Conservation (phyloP, 2,797 vertebrate species). For the Helicolenus hilgendorfi region DNA sequence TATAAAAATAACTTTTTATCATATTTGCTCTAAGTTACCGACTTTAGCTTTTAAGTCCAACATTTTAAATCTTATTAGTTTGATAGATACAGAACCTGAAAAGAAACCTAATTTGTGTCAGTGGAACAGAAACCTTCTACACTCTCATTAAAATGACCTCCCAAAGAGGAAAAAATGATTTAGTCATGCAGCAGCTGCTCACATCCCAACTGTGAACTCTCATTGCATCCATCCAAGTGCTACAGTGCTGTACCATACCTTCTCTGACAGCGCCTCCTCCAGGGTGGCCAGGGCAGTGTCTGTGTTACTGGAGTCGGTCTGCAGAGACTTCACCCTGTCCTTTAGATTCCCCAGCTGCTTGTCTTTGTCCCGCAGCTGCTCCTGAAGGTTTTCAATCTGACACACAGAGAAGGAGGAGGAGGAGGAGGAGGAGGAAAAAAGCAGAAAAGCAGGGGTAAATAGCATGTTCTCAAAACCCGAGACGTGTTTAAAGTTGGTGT, state of each 20-base stretch:
- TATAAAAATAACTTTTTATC: too few relatives aligned
- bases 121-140: not conserved
- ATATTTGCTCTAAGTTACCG: too few relatives aligned
- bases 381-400: slow-evolving; percentile 95
- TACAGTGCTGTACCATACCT: slow-evolving; percentile 85
- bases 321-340: slow-evolving; percentile 97
- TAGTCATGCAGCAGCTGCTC: not conserved
- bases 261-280: slow-evolving; percentile 98
- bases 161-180: not conserved
- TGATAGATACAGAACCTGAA: not conserved
- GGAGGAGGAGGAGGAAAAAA: not conserved
- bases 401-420: not conserved
- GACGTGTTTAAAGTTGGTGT: not conserved
- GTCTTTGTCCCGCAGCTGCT: slow-evolving; percentile 98
- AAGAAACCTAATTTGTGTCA: not conserved
- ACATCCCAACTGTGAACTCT: not conserved
- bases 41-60: not conserved
- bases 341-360: slow-evolving; percentile 98
- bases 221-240: not conserved
- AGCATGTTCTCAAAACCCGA: slow-evolving; percentile 9
- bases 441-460: slow-evolving; percentile 10
- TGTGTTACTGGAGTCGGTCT: slow-evolving; percentile 98
- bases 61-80: not conserved
- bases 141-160: not conserved
- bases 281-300: slow-evolving; percentile 97